These are phyloP conservation scores for Bombus balteatus DNA, from an alignment of 1,140 invertebrate genomes.

Conservation along the genomic window DNA sequence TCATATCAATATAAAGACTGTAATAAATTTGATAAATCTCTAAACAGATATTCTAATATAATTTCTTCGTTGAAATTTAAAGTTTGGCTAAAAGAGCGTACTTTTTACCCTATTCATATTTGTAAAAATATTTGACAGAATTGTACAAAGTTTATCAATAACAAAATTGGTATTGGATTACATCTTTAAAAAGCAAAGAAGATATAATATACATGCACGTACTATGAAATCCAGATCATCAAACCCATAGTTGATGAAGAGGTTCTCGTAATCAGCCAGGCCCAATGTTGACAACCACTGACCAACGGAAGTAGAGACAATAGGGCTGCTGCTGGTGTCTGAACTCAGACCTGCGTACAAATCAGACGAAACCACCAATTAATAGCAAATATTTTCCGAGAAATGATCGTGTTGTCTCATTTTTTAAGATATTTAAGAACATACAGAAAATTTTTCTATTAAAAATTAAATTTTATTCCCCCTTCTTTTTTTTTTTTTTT, in stretches of 20 bases:
- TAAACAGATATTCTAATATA: too few species aligned
- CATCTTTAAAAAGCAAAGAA: neutral
- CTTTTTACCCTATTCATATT: neutral
- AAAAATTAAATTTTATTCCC: neutral
- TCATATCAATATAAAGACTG: too few species aligned
- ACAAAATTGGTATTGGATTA: neutral
- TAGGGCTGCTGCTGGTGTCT: slow-evolving; percentile 77
- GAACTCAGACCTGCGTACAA: slow-evolving; percentile 77
- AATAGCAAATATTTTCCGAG: neutral
- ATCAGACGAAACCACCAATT: slow-evolving; percentile 11
- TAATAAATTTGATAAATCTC: too few species aligned
- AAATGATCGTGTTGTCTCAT: neutral
- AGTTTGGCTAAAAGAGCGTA: too few species aligned
- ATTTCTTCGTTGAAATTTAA: too few species aligned
- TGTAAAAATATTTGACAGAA: neutral
- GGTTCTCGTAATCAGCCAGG: slow-evolving; percentile 91
- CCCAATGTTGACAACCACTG: slow-evolving; percentile 91
- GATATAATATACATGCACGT: slow-evolving; percentile 80
- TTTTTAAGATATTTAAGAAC: neutral
- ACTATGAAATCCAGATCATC: slow-evolving; percentile 97
- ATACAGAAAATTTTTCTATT: neutral
- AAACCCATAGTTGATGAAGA: slow-evolving; percentile 93
- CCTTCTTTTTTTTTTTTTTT: too few species aligned
- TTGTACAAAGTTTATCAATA: neutral
- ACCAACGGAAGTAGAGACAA: slow-evolving; percentile 84